Evolutionary conservation across 2,888 invertebrate species (phyloP), one percentile per base, ranked within the genome.

Genomic region (Caenorhabditis sp.): DNA sequence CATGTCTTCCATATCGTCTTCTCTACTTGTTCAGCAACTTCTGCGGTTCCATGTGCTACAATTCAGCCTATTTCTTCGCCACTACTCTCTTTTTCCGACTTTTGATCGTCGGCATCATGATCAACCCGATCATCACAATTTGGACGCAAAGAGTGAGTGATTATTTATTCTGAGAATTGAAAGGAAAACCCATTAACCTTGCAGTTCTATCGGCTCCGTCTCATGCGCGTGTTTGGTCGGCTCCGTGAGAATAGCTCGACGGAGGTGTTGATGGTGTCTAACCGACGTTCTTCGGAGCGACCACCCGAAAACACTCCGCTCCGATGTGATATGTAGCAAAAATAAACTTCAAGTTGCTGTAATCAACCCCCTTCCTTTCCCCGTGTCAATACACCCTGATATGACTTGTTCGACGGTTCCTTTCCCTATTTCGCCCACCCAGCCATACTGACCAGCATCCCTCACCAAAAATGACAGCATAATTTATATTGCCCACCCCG

Each of bases 91-190:
- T 83, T 68, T 88, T 86, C 71, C 74, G 78, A 35, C 48, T 88
- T 17, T 70, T 88, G 24, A 85, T 85, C 27, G 74, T 88, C 17
- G 88, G 88, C n/a, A 88, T 84, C 53, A 84, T 88, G 46, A 78
- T 87, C 71, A 88, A 87, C 72, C 87, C 88, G 7, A 39, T 87
- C 48, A 87, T 88, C 65, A 88, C 88, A 2, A 84, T 88, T 30
- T 78, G 83, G 59, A 88, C 88, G 0, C 88, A 88, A 61, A 61
- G 84, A 37, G 83, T 85, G 22, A 80, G 84, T 17, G 7, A 1
- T 48, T 50, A 70, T 45, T 35, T 5, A 2, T 15, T 39, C 3
- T 3, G 4, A n/a, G 1, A 50, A 30, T 32, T 15, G 2, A 39
- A 39, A 17, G 37, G 11, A n/a, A n/a, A n/a, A n/a, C n/a, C n/a